Conservation (phyloP, 2,113 vertebrate species). For the Chionodraco myersi region DNA sequence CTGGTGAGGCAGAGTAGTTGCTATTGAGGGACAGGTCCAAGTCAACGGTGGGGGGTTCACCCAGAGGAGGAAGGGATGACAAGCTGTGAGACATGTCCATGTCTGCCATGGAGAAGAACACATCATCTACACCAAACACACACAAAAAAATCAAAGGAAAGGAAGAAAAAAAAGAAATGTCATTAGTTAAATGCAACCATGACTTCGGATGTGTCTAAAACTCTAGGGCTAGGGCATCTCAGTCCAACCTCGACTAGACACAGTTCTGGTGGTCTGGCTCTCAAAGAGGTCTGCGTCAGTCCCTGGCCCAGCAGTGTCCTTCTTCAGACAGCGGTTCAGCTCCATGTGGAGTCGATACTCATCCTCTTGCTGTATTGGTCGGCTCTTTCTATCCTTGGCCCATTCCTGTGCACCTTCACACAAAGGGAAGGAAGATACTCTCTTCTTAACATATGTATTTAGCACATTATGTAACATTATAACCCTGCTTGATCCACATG, state of each 20-base stretch:
- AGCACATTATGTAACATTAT: neutral
- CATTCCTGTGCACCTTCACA: constrained; percentile 87
- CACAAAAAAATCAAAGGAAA: neutral
- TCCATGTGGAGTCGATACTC: constrained; percentile 98
- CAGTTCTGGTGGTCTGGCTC: constrained; percentile 89
- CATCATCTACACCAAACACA: constrained; percentile 89
- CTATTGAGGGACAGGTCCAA: constrained; percentile 95
- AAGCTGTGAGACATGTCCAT: constrained; percentile 99
- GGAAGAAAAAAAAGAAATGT: constrained; percentile 9
- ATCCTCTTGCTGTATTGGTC: constrained; percentile 97
- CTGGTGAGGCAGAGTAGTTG: constrained; percentile 91
- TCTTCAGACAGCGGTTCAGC: constrained; percentile 92
- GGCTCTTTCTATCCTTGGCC: constrained; percentile 92
- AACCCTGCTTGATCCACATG: neutral
- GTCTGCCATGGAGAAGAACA: constrained; percentile 99
- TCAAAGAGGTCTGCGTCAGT: constrained; percentile 93
- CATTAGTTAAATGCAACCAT: constrained; percentile 12
- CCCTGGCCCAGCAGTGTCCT: constrained; percentile 86
- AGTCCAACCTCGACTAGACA: constrained; percentile 92
- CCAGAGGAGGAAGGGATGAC: constrained; percentile 95
- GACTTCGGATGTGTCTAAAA: neutral
- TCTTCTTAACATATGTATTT: neutral
- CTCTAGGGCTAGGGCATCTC: neutral
- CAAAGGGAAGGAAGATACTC: neutral
- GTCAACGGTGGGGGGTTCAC: constrained; percentile 95